Base-by-base conservation (phyloP, 2,113 vertebrate species). In the Plotosus lineatus region DNA sequence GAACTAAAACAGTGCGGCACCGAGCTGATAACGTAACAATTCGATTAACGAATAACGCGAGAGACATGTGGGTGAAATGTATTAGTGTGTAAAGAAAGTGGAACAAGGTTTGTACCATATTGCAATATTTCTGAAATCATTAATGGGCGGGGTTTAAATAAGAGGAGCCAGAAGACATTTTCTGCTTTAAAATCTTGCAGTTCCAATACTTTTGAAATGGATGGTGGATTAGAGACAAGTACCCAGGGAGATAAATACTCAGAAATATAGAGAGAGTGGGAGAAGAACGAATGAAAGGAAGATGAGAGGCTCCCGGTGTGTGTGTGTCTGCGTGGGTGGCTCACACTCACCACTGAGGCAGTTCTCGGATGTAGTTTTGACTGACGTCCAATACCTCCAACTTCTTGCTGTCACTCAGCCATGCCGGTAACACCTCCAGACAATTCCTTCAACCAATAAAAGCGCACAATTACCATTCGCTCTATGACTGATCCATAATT, bases 311-410 rank as follows among this genome's bases (percentile, higher is more conserved):
- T n/a, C n/a, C n/a, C n/a, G n/a, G 48, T 12, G 36, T 23, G 48
- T 8, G 63, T 23, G 60, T 19, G 60, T 10, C 44, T 19, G 76
- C 10, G 38, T 23, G 79, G 12, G 56, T 28, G 72, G 60, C 17
- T 73, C 36, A 33, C 69, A 88, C 96, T 96, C 89, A 99, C 98
- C 94, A 93, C 11, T 94, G 90, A 40, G 98, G 97, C 84, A 99
- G 95, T 82, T 97, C 96, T 68, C 86, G 82, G 88, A 99, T 93
- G 85, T 92, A 94, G 92, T 99, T 99, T 91, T 96, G 95, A 91
- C 96, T 94, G 88, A 95, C 89, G 80, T 99, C 97, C 89, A 99
- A 88, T 76, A 98, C 97, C 90, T 99, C 98, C 68, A 99, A 92
- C 85, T 96, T 98, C 90, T 92, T 95, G 75, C 95, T 95, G 87